phyloP scores from a whole-genome alignment of 1,140 invertebrate genomes.

The Diachasmimorpha longicaudata region DNA sequence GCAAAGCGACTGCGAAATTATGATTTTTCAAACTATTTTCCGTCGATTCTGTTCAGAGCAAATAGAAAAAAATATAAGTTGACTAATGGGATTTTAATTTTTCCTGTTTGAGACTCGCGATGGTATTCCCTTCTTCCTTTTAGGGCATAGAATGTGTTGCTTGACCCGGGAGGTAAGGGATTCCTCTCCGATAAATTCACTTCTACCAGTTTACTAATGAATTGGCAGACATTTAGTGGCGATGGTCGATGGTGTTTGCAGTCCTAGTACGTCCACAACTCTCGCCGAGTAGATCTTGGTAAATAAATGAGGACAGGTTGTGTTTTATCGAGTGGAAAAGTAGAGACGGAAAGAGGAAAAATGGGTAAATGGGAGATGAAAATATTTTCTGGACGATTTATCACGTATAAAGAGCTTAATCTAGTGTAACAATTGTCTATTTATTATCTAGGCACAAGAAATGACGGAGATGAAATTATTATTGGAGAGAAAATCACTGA shows the following conservation, averaged over 20 bases:
- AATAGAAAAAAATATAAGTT: too few species aligned
- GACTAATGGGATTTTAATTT: too few species aligned
- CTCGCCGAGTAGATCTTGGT: background rate
- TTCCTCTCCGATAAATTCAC: too few species aligned
- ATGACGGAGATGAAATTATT: background rate
- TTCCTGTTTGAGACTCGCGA: too few species aligned
- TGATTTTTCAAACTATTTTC: too few species aligned
- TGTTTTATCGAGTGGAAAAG: background rate
- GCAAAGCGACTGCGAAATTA: too few species aligned
- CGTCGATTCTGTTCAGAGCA: too few species aligned
- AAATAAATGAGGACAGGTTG: background rate
- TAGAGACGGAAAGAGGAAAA: background rate
- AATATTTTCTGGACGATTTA: background rate
- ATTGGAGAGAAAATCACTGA: background rate
- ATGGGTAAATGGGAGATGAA: background rate
- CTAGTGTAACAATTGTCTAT: background rate
- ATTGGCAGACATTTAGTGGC: background rate
- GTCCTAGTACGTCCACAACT: background rate
- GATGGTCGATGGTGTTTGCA: background rate
- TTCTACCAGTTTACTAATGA: too few species aligned
- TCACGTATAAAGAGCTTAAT: background rate
- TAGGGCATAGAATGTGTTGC: too few species aligned
- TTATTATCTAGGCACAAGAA: background rate
- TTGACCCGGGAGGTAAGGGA: too few species aligned
- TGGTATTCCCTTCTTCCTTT: too few species aligned